Evolutionary conservation across 2,888 invertebrate species (phyloP), one percentile per base, ranked within the genome.

Genomic region (Limulus polyphemus): DNA sequence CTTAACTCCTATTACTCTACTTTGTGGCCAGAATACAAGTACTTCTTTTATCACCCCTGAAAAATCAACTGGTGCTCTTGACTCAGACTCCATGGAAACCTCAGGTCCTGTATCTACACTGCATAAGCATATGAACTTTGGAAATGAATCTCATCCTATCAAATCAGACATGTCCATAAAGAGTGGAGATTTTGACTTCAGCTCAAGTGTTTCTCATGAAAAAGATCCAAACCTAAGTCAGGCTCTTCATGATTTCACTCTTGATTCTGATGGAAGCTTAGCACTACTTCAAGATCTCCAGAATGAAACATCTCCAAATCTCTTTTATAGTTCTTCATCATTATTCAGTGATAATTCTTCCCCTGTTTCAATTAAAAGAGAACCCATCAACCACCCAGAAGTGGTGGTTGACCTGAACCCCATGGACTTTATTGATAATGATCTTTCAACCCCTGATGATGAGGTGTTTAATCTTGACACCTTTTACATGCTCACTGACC

Each of bases 381-480:
- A 65, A 57, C 59, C 64, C 47, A 60, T 61, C 57, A 63, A 62
- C 59, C 56, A 58, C 49, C 67, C 68, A 47, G 61, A 60, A 58
- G 64, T 60, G 57, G 64, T 67, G 48, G 67, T 67, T 55, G 75
- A 75, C 69, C 84, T 88, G 72, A 87, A 88, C 78, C 86, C 88
- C 11, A 88, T 89, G 87, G 88, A 88, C 76, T 88, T 88, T 76
- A 88, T 88, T 75, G 85, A 75, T 68, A 71, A 72, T 67, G 70
- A 87, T 75, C 84, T 84, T 72, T 67, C 85, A 12, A 84, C 85
- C 11, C 84, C 85, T 50, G 88, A 88, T 71, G 91, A 91, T 73
- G 92, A 92, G 78, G 91, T 92, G 46, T 89, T 92, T 62, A 91
- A 92, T 80, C 80, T 93, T 73, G 92, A 93, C 75, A 91, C 91